phyloP scores from a whole-genome alignment of 2,113 vertebrate species.

The Lycaon pictus region DNA sequence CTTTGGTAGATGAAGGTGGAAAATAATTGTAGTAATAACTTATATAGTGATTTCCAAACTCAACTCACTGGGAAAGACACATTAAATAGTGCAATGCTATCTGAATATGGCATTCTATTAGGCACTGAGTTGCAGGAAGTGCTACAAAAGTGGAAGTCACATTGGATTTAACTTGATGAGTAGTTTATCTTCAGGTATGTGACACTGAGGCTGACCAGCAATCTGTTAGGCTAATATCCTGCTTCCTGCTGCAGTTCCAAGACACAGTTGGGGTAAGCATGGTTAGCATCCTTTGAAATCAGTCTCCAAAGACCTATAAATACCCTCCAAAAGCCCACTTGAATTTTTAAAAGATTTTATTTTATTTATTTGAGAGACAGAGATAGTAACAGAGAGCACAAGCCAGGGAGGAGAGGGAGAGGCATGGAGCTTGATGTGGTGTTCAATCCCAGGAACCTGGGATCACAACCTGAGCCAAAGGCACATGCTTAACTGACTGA shows the following conservation, averaged over 20 bases:
- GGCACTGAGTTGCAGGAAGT: background rate
- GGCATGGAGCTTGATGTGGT: no score
- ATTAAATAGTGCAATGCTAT: conserved; percentile 3
- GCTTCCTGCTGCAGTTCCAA: background rate
- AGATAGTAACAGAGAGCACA: no score
- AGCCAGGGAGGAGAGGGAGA: no score
- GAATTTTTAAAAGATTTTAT: no score
- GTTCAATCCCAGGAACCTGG: no score
- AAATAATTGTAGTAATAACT: conserved; percentile 69
- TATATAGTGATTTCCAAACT: conserved; percentile 48
- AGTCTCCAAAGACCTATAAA: background rate
- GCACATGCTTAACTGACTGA: no score
- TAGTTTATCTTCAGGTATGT: background rate
- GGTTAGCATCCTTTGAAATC: background rate
- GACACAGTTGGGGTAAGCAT: background rate
- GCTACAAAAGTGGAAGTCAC: background rate
- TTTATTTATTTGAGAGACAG: no score
- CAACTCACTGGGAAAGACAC: background rate
- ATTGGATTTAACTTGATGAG: background rate
- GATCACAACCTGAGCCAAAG: no score
- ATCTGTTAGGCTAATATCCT: background rate
- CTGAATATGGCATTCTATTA: conserved; percentile 45
- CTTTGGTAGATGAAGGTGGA: conserved; percentile 56
- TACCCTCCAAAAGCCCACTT: background rate
- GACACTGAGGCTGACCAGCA: background rate